Evolutionary conservation across 2,888 invertebrate genomes (phyloP).

Genomic region (Leptopilina syphax): DNA sequence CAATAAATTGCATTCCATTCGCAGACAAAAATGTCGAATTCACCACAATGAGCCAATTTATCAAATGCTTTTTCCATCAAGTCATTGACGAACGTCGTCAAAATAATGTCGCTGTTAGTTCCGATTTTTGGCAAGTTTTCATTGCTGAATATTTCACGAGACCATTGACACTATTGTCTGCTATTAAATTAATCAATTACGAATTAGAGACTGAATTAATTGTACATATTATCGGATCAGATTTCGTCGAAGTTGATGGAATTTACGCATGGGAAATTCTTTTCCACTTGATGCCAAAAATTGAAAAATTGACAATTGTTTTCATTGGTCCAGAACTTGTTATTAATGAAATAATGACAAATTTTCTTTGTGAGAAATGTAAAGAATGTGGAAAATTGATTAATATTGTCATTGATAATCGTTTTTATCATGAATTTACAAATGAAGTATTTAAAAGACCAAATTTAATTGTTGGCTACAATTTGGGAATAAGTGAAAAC

Average conservation of each 20-base stretch:
- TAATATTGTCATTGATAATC: constrained; percentile 50
- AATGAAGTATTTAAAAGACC: constrained; percentile 59
- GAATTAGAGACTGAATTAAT: constrained; percentile 48
- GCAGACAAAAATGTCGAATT: constrained; percentile 47
- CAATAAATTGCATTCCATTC: constrained; percentile 44
- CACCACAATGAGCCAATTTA: constrained; percentile 58
- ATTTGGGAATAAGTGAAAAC: constrained; percentile 67
- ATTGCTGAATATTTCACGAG: constrained; percentile 66
- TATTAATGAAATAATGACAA: constrained; percentile 42
- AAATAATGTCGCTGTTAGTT: constrained; percentile 18
- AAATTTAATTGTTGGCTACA: constrained; percentile 67
- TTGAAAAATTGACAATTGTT: constrained; percentile 62
- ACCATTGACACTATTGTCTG: constrained; percentile 66
- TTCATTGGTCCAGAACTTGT: constrained; percentile 71
- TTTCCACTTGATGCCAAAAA: constrained; percentile 68
- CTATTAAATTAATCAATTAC: constrained; percentile 59
- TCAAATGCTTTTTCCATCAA: constrained; percentile 52
- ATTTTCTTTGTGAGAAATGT: constrained; percentile 60
- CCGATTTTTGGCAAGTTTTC: constrained; percentile 52
- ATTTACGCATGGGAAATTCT: constrained; percentile 70
- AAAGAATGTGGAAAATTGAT: constrained; percentile 54
- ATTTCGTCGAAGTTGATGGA: constrained; percentile 66
- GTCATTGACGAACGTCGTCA: constrained; percentile 39
- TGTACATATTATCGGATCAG: constrained; percentile 72
- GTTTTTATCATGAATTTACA: constrained; percentile 62